Evolutionary conservation across 2,113 vertebrate species (phyloP), one percentile per base, ranked within the genome.

Genomic region (Dolichallabes microphthalmus): DNA sequence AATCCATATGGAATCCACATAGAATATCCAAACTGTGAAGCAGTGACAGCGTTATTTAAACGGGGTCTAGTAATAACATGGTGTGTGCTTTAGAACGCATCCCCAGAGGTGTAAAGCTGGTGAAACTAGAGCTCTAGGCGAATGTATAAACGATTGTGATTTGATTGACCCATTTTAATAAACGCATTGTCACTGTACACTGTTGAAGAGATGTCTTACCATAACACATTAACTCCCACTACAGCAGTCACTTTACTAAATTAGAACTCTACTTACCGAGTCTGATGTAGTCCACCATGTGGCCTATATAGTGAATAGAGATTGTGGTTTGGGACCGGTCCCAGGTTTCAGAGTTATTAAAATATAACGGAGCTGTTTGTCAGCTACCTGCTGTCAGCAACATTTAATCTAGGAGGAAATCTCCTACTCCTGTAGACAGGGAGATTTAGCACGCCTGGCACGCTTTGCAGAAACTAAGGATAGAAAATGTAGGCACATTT

Each of bases 401-500:
- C 68, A 83, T 83, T 83, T 83, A 83, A 55, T 85, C 74, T 57
- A 35, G n/a, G 45, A 66, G 61, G 74, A 53, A 78, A 77, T 55
- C 15, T 84, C 73, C 55, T 55, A n/a, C 60, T 27, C 58, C 14
- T 3, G 0, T 64, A 52, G 9, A 32, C 17, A 39, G 60, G 60
- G 19, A 14, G 17, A 53, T 35, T 45, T 55, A 60, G 53, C 12
- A 39, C 30, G 35, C 71, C 22, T 85, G 5, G 25, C 45, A 39
- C 66, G 45, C 22, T 61, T 82, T 61, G 45, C 77, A 85, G 66
- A 69, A 71, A 71, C 63, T 68, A 50, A 12, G 58, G 25, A 20
- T 25, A 17, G 39, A 39, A 32, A 77, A 55, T 25, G 74, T 61
- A 66, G 4, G 74, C 30, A 73, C 50, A n/a, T 80, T 80, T 80